Evolutionary conservation across 2,888 invertebrate genomes (phyloP).

Genomic region (Oscheius onirici): DNA sequence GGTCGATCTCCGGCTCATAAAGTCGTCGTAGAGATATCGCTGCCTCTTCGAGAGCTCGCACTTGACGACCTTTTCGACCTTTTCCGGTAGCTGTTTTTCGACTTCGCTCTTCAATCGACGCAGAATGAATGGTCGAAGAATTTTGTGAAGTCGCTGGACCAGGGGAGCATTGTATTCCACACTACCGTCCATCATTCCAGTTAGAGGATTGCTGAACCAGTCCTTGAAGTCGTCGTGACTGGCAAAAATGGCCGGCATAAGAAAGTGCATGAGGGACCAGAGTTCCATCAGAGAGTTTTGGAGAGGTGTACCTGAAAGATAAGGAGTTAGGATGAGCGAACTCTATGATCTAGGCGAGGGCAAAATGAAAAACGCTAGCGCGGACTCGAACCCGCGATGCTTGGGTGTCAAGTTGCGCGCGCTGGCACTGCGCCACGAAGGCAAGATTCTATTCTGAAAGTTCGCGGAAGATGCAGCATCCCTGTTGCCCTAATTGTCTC

Average conservation of each 20-base stretch:
- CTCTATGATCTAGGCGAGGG: too few species aligned
- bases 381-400: too few species aligned
- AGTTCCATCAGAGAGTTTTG: constrained; percentile 96
- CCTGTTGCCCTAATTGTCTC: too few species aligned
- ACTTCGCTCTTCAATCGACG: constrained; percentile 92
- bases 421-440: too few species aligned
- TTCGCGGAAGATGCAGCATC: too few species aligned
- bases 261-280: constrained; percentile 97
- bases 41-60: constrained; percentile 94
- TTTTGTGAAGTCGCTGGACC: constrained; percentile 89
- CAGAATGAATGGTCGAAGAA: constrained; percentile 90
- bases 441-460: too few species aligned
- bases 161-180: constrained; percentile 89
- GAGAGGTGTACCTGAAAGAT: constrained; percentile 80
- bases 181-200: constrained; percentile 92
- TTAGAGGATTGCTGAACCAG: constrained; percentile 95
- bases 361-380: too few species aligned
- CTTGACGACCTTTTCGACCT: constrained; percentile 93
- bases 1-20: constrained; percentile 94
- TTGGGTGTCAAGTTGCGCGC: too few species aligned
- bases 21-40: constrained; percentile 96
- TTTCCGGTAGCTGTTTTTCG: constrained; percentile 95
- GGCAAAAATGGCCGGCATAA: constrained; percentile 95
- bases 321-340: neutral
- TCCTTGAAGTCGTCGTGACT: constrained; percentile 93